Evolutionary conservation across 2,113 vertebrate species (phyloP).

Genomic region (Sinocyclocheilus anshuiensis): DNA sequence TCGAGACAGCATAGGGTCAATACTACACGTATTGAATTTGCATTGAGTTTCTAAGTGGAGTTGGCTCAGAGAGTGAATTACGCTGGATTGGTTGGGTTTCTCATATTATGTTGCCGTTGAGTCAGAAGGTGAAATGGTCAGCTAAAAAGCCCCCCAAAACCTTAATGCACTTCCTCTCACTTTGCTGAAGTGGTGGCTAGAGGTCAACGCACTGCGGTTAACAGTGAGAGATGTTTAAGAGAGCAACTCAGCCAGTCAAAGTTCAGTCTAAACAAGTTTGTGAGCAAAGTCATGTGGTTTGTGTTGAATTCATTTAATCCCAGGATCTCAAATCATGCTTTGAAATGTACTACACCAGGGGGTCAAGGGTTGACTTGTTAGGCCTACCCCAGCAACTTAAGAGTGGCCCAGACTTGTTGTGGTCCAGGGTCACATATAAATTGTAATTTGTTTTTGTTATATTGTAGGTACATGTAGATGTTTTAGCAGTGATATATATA

Average conservation of each 20-base stretch:
- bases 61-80: constrained; percentile 38
- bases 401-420: too few species aligned
- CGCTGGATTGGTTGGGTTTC: constrained; percentile 14
- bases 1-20: constrained; percentile 13
- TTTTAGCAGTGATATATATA: too few species aligned
- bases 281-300: background rate
- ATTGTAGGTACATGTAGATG: too few species aligned
- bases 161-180: constrained; percentile 7
- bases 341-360: constrained; percentile 1
- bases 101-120: background rate
- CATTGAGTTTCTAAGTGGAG: constrained; percentile 38
- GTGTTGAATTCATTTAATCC: background rate
- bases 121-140: constrained; percentile 19
- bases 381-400: too few species aligned
- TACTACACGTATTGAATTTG: constrained; percentile 28
- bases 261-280: constrained; percentile 24
- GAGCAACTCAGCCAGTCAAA: constrained; percentile 3
- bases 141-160: background rate
- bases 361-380: constrained; percentile 3
- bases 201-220: constrained; percentile 7
- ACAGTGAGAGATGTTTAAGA: background rate
- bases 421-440: too few species aligned
- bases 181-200: constrained; percentile 7
- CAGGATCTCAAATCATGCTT: constrained; percentile 6
- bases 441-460: too few species aligned